Conservation (phyloP, 2,888 invertebrate species). For the Andrena chrysosceles region DNA sequence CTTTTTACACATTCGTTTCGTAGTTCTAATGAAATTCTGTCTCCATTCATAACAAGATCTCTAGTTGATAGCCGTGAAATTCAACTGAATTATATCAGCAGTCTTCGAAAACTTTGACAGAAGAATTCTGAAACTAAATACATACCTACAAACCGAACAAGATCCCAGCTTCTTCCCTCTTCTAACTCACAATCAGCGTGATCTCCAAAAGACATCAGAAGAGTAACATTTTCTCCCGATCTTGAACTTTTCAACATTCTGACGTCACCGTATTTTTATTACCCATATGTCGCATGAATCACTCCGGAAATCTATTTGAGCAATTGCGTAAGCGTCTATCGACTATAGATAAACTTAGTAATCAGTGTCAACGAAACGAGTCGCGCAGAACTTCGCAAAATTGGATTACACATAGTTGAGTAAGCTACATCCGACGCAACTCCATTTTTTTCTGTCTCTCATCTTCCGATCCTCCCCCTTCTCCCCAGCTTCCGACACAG, state of each 20-base stretch:
- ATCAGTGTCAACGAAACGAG: neutral
- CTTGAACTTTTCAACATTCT: neutral
- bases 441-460: neutral
- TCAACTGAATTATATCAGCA: too few species aligned
- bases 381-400: constrained; percentile 7
- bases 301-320: neutral
- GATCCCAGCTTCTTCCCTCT: neutral
- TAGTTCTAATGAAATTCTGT: neutral
- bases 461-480: neutral
- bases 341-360: neutral
- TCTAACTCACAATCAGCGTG: neutral
- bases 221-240: neutral
- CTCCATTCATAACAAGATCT: too few species aligned
- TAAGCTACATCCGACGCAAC: neutral
- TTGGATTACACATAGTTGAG: constrained; percentile 7
- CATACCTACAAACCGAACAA: neutral
- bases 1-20: neutral
- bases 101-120: too few species aligned
- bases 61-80: too few species aligned
- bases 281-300: neutral
- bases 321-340: neutral
- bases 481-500: neutral
- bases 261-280: neutral
- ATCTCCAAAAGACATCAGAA: neutral
- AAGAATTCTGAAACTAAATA: neutral